A percentile compares a stretch with the other conserved stretches of the same genome.
Evolutionary conservation across 2,888 invertebrate genomes (phyloP).

Genomic region (Cheilosia grossa): DNA sequence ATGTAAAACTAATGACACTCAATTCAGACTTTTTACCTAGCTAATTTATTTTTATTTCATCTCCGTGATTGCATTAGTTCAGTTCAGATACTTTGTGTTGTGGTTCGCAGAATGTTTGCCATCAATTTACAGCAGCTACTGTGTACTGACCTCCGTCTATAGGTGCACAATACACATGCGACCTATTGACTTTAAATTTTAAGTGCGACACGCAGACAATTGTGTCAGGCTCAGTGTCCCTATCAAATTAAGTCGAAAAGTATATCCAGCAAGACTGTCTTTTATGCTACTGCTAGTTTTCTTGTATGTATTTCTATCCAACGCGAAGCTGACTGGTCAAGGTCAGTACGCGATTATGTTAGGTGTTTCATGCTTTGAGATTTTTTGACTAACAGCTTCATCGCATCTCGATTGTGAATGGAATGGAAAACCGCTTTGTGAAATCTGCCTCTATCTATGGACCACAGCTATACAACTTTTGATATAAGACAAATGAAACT

Average conservation of each 20-base stretch:
- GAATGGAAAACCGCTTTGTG: constrained; percentile 28
- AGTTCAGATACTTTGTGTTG: constrained; percentile 18
- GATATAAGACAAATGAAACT: constrained; percentile 54
- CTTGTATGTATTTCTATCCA: constrained; percentile 39
- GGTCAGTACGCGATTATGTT: constrained; percentile 71
- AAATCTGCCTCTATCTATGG: constrained; percentile 25
- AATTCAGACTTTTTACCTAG: constrained; percentile 46
- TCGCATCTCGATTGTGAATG: constrained; percentile 40
- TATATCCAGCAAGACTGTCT: constrained; percentile 16
- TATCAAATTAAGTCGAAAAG: constrained; percentile 5
- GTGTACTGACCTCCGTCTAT: too few species aligned
- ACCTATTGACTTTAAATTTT: constrained; percentile 59
- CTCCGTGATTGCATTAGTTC: constrained; percentile 32
- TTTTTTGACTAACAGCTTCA: constrained; percentile 67
- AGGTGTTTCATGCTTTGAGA: constrained; percentile 61
- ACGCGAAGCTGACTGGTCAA: constrained; percentile 67
- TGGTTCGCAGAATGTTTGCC: background rate
- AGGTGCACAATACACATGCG: background rate
- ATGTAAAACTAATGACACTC: constrained; percentile 68
- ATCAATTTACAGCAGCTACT: too few species aligned
- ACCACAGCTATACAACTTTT: constrained; percentile 25
- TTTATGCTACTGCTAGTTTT: constrained; percentile 27
- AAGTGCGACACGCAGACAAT: constrained; percentile 18
- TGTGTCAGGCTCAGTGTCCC: constrained; percentile 15
- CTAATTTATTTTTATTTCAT: constrained; percentile 24